Evolutionary conservation across 2,113 vertebrate species (phyloP).

Genomic region (Platanista minor): DNA sequence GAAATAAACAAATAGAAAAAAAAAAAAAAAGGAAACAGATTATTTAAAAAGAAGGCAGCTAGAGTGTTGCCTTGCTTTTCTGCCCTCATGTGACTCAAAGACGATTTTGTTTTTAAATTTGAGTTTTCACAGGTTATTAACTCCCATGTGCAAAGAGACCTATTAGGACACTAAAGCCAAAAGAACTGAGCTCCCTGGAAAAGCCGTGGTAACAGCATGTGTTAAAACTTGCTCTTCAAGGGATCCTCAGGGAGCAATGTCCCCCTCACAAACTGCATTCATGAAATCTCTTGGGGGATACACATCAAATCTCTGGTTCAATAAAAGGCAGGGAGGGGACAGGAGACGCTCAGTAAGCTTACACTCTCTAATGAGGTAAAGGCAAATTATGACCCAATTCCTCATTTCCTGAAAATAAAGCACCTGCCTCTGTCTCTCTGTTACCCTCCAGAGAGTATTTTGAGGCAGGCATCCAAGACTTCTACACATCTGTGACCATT

Average conservation of each 20-base stretch:
- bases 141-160: conserved; percentile 21
- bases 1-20: conserved; percentile 62
- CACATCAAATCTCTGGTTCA: neutral
- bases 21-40: neutral
- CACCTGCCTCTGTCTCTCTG: neutral
- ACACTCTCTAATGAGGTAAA: neutral
- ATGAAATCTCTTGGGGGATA: neutral
- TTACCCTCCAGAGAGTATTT: neutral
- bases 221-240: neutral
- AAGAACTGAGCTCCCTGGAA: conserved; percentile 40
- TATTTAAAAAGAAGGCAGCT: conserved; percentile 56
- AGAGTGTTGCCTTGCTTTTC: conserved; percentile 22
- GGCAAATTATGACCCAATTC: neutral
- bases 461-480: neutral
- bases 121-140: conserved; percentile 68
- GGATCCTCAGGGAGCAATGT: neutral
- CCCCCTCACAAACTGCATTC: neutral
- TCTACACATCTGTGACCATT: neutral
- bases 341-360: neutral
- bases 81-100: conserved; percentile 66
- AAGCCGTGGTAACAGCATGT: neutral
- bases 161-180: conserved; percentile 44
- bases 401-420: conserved; percentile 33
- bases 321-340: neutral
- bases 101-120: conserved; percentile 66